Evolutionary conservation across 64 coral and sea anemone genomes (phyloP), one percentile per base, ranked within the genome.

Genomic region (Actinia equina): DNA sequence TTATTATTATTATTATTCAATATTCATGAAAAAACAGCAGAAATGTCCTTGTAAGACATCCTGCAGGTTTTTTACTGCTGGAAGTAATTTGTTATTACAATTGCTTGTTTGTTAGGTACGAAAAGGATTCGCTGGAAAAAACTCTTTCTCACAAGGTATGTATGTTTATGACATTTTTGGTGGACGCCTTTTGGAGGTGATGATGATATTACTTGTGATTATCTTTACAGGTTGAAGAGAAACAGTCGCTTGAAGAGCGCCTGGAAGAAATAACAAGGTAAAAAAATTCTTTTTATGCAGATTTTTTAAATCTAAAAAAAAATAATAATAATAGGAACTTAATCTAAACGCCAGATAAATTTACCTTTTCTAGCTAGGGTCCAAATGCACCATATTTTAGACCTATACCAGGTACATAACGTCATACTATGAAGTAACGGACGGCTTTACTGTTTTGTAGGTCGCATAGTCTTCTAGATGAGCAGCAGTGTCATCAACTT

Each of bases 241-340:
- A 79, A 16, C 30, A 79, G 37, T 26, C 42, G 0, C 44, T 79
- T 1, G 76, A 79, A 79, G 44, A 79, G 27, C 76, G 27, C 44
- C 76, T 79, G 27, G 76, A 79, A 3, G 76, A 79, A 79, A 79
- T 79, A 7, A 79, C 30, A 79, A 79, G 76, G 76, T 79, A 41
- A 43, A 11, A 41, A 13, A 9, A 6, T n/a, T 64, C 16, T n/a
- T 49, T 49, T 49, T 49, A 49, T 7, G 45, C 45, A 49, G 45
- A 22, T 7, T 65, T 65, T 6, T n/a, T n/a, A n/a, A n/a, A n/a
- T n/a, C n/a, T n/a, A n/a, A n/a, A n/a, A n/a, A n/a, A n/a, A n/a
- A n/a, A n/a, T n/a, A n/a, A n/a, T n/a, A n/a, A n/a, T n/a, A n/a
- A n/a, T n/a, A n/a, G n/a, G n/a, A n/a, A n/a, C n/a, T n/a, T n/a